Base-by-base conservation (phyloP, 2,797 vertebrate species). In the Lepilemur ruficaudatus region DNA sequence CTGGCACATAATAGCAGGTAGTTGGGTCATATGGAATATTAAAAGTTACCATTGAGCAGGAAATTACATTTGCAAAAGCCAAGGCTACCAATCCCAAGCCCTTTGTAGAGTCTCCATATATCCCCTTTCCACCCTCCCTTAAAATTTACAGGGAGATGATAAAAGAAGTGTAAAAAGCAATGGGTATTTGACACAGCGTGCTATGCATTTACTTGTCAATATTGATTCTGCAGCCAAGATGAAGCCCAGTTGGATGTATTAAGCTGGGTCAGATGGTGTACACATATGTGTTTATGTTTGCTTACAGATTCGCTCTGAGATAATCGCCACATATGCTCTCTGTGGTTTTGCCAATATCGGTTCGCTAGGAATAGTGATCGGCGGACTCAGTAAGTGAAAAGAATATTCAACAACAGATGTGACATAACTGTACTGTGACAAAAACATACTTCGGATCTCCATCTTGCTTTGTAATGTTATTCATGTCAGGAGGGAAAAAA, bases 341-440 rank as follows among this genome's bases (percentile, higher is more conserved):
- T 99, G 99, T 98, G 99, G 99, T 67, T 99, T 99, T 98, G 99
- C 99, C 97, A 99, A 99, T 97, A 95, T 99, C 0, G 98, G 98
- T 46, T 99, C 99, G 30, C 95, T 99, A 81, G 99, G 99, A 96
- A 98, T 99, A 81, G 91, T 98, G 30, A 96, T 99, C 28, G 99
- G 99, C 89, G 98, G 97, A 38, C 94, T 99, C 89, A 97, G 99
- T 99, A 99, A 99, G 99, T 98, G 32, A 43, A 86, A 96, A 92
- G 41, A 63, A 78, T 75, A 59, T 70, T 96, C 4, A 30, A 87
- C n/a, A 35, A 30, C 82, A 86, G 50, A 84, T 32, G 28, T 82
- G 38, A 35, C 50, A 4, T 70, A 80, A 63, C 95, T 13, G 12
- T 76, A 35, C 30, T 73, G 32, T 65, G 63, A 65, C 63, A 65